Evolutionary conservation across 35 echinoderm and acorn worm species (phyloP).

Genomic region (Lytechinus variegatus): DNA sequence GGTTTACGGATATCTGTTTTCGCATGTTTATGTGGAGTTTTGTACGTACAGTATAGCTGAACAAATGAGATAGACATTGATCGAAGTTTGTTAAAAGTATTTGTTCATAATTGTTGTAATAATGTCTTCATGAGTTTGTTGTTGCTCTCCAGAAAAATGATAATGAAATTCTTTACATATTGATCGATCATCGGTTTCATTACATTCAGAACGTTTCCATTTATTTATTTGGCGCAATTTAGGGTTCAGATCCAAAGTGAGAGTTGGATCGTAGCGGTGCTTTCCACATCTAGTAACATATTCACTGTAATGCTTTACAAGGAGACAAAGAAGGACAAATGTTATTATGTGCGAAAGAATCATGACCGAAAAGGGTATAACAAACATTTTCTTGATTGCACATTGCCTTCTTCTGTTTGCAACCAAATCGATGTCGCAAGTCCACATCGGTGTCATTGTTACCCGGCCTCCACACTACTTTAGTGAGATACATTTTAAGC

Average conservation of each 20-base stretch:
- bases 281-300: background rate
- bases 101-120: too few relatives aligned
- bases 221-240: too few relatives aligned
- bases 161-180: too few relatives aligned
- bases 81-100: too few relatives aligned
- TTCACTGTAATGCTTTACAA: background rate
- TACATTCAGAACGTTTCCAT: too few relatives aligned
- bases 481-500: background rate
- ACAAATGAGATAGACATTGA: too few relatives aligned
- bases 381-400: background rate
- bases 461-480: background rate
- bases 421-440: background rate
- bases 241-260: background rate
- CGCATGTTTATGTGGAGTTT: too few relatives aligned
- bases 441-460: slow-evolving; percentile 22
- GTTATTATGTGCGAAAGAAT: background rate
- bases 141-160: too few relatives aligned
- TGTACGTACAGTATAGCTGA: too few relatives aligned
- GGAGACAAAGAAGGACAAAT: background rate
- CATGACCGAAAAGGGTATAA: background rate
- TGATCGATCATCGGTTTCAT: too few relatives aligned
- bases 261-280: background rate
- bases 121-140: too few relatives aligned
- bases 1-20: too few relatives aligned
- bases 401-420: background rate